Conservation (phyloP, 2,888 invertebrate genomes). For the Hypselothyrea guttata region DNA sequence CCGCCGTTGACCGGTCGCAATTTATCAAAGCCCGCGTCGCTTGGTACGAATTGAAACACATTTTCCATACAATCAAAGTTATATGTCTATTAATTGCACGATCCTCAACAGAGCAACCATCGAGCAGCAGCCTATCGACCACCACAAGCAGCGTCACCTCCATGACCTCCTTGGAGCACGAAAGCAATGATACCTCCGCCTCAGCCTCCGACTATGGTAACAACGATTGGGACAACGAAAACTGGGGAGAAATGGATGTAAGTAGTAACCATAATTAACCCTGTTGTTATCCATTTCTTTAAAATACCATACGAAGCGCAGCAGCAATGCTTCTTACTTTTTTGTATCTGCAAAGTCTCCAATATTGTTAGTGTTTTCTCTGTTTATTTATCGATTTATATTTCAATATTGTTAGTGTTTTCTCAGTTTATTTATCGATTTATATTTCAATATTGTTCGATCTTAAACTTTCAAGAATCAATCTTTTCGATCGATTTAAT, state of each 20-base stretch:
- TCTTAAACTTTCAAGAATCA: too few species aligned
- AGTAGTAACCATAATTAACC: too few species aligned
- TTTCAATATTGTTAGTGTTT: too few species aligned
- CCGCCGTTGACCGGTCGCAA: conserved; percentile 87
- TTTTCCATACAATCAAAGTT: conserved; percentile 1
- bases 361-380: too few species aligned
- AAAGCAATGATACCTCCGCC: conserved; percentile 88
- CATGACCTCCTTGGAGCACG: conserved; percentile 93
- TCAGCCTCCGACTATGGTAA: conserved; percentile 92
- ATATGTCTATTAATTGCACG: too few species aligned
- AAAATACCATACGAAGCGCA: too few species aligned
- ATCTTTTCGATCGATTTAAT: too few species aligned
- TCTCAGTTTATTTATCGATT: neutral
- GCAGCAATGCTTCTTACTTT: too few species aligned
- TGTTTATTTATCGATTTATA: too few species aligned
- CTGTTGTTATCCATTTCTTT: too few species aligned
- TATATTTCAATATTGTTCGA: too few species aligned
- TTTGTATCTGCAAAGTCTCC: too few species aligned
- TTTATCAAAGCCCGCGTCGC: conserved; percentile 91
- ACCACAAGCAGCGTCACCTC: conserved; percentile 94
- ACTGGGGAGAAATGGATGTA: conserved; percentile 96
- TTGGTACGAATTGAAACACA: conserved; percentile 84
- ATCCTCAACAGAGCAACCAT: conserved; percentile 94
- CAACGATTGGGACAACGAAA: conserved; percentile 91
- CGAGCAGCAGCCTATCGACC: conserved; percentile 94